Evolutionary conservation across 2,797 vertebrate genomes (phyloP).

Genomic region (Gastrophryne carolinensis): DNA sequence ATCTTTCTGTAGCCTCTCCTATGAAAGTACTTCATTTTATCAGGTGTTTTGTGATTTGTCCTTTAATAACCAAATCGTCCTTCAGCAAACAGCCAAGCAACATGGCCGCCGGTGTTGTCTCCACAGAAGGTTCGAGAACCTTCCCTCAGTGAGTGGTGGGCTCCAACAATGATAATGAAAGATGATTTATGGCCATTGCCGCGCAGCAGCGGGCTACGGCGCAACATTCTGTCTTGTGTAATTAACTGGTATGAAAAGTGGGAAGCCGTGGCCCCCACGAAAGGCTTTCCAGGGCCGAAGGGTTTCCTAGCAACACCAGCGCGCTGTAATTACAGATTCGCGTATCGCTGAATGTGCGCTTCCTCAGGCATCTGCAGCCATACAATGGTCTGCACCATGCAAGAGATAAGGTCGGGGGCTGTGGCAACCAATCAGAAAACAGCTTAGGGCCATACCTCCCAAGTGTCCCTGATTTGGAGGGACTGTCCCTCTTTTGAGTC

Average conservation of each 20-base stretch:
- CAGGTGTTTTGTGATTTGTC: no score
- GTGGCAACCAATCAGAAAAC: no score
- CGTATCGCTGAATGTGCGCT: not conserved
- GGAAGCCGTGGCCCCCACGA: constrained; percentile 2
- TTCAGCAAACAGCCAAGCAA: not conserved
- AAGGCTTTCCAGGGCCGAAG: constrained; percentile 10
- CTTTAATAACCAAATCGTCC: no score
- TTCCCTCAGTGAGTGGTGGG: not conserved
- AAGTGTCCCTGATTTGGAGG: no score
- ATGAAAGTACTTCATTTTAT: no score
- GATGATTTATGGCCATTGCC: constrained; percentile 17
- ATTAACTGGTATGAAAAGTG: not conserved
- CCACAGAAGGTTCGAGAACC: not conserved
- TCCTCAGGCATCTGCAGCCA: no score
- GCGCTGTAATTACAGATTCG: constrained; percentile 9
- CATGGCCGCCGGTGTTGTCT: not conserved
- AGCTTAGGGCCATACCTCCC: no score
- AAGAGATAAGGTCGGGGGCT: no score
- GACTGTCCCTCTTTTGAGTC: no score
- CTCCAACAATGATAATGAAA: constrained; percentile 12
- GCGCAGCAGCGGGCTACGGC: not conserved
- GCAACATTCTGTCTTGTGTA: constrained; percentile 9
- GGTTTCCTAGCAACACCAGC: constrained; percentile 6
- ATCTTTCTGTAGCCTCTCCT: no score
- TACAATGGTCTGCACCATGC: no score